phyloP scores from a whole-genome alignment of 2,113 vertebrate genomes.

The Lucifuga dentata region DNA sequence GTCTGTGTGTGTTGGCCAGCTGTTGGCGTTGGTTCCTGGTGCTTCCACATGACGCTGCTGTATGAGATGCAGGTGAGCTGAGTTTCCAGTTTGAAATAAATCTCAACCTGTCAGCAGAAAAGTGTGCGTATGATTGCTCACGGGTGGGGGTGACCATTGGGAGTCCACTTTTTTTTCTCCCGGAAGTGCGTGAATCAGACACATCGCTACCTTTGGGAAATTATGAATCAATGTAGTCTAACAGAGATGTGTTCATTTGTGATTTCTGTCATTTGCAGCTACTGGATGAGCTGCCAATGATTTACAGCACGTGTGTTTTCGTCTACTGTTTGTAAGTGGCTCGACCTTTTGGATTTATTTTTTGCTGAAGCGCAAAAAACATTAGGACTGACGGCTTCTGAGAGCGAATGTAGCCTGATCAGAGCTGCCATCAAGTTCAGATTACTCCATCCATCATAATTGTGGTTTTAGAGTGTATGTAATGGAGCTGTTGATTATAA shows the following conservation, averaged over 20 bases:
- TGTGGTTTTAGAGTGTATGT: not conserved
- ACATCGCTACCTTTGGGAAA: not conserved
- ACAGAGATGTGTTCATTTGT: not conserved
- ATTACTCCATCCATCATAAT: not conserved
- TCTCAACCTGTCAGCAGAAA: constrained; percentile 6
- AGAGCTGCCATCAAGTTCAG: not conserved
- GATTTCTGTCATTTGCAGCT: constrained; percentile 82
- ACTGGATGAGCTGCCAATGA: constrained; percentile 98
- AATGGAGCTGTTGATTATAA: constrained; percentile 13
- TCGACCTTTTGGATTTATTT: constrained; percentile 11
- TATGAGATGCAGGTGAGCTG: constrained; percentile 98
- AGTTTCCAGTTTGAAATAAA: not conserved
- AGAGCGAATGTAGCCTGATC: constrained; percentile 1
- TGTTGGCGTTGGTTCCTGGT: constrained; percentile 97
- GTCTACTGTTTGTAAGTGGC: constrained; percentile 98
- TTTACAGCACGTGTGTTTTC: constrained; percentile 97
- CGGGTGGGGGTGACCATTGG: not conserved
- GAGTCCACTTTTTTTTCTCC: not conserved
- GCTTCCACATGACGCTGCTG: constrained; percentile 98
- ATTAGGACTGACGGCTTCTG: not conserved
- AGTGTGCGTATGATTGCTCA: not conserved
- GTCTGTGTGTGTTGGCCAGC: constrained; percentile 83
- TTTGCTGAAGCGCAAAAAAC: not conserved
- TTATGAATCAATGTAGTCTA: not conserved
- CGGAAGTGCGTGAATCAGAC: not conserved